Conservation (phyloP, 2,797 vertebrate species). For the Poeciliopsis paucimaculata region DNA sequence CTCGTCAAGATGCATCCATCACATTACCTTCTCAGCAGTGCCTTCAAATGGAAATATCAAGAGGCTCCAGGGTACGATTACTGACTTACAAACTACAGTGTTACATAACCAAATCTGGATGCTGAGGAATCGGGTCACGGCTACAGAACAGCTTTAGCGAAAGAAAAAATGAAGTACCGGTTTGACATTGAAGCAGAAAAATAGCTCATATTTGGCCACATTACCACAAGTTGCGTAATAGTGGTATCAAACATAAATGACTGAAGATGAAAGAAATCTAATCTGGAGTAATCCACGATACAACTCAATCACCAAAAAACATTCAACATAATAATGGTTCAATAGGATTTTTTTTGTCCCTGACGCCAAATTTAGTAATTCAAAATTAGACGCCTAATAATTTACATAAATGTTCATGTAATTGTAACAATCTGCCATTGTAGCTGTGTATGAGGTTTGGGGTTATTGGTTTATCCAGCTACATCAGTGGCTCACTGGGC, state of each 20-base stretch:
- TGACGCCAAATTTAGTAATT: background rate
- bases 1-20: conserved; percentile 63
- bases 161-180: background rate
- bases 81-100: conserved; percentile 46
- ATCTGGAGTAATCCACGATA: background rate
- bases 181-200: background rate
- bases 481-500: too few relatives aligned
- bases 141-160: conserved; percentile 1
- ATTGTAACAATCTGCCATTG: background rate
- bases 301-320: background rate
- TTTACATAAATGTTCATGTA: background rate
- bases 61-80: conserved; percentile 38
- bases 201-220: background rate
- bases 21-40: conserved; percentile 50
- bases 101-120: conserved; percentile 51
- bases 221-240: conserved; percentile 5
- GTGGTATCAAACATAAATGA: background rate
- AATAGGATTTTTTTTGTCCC: background rate
- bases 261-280: background rate
- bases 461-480: background rate
- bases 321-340: background rate
- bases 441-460: background rate
- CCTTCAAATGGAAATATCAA: conserved; percentile 58
- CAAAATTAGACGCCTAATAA: background rate
- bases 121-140: conserved; percentile 19